Evolutionary conservation across 2,113 vertebrate species (phyloP).

Genomic region (Artemisiospiza belli): DNA sequence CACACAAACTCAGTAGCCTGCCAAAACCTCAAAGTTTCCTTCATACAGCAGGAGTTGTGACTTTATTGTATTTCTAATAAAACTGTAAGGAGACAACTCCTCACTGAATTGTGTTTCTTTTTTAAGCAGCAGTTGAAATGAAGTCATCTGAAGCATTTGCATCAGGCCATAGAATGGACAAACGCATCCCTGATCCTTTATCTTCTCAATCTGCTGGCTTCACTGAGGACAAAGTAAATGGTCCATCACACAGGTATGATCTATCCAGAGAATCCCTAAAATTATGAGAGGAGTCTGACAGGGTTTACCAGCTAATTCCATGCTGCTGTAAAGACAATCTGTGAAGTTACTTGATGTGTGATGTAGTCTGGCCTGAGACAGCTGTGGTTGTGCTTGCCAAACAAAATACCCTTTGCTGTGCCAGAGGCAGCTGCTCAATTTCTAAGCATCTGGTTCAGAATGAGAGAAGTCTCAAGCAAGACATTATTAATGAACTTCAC

Average conservation of each 20-base stretch:
- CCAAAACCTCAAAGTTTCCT: not conserved
- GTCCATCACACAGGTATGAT: slow-evolving; percentile 68
- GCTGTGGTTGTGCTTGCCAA: slow-evolving; percentile 34
- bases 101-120: not conserved
- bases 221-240: slow-evolving; percentile 6
- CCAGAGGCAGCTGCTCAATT: slow-evolving; percentile 53
- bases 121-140: slow-evolving; percentile 23
- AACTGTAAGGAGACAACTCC: not conserved
- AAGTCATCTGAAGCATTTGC: slow-evolving; percentile 42
- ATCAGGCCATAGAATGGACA: not conserved
- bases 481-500: slow-evolving; percentile 38
- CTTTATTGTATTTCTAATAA: not conserved
- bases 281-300: not conserved
- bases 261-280: not conserved
- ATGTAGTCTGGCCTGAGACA: slow-evolving; percentile 42
- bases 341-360: slow-evolving; percentile 46
- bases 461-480: slow-evolving; percentile 22
- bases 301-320: slow-evolving; percentile 22
- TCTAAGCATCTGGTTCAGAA: slow-evolving; percentile 46
- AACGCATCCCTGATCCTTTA: not conserved
- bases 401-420: slow-evolving; percentile 55
- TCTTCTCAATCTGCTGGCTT: not conserved
- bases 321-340: slow-evolving; percentile 33
- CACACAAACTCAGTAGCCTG: not conserved
- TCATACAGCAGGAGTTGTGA: not conserved